These are phyloP conservation scores for Epizoanthus ramosus DNA, from an alignment of 92 coral and sea anemone species.

Conservation along the genomic window DNA sequence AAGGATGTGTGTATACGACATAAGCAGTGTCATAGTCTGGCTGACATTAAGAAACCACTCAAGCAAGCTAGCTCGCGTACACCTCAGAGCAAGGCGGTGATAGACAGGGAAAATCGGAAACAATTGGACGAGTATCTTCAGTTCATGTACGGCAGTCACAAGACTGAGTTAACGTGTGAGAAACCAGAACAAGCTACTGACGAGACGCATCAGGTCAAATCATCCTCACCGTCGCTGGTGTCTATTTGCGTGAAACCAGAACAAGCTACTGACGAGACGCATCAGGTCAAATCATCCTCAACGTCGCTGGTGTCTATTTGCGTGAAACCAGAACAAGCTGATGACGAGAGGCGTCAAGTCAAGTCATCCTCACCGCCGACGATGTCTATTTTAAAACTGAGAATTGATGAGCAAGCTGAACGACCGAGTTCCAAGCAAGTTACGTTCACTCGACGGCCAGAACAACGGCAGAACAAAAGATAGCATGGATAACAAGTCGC, in stretches of 20 bases:
- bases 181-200: neutral
- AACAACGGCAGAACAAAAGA: neutral
- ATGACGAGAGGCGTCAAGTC: neutral
- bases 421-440: neutral
- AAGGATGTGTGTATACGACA: slow-evolving; percentile 68
- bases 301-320: too few relatives aligned
- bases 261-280: neutral
- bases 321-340: neutral
- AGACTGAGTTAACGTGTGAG: slow-evolving; percentile 17
- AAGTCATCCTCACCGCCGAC: slow-evolving; percentile 5
- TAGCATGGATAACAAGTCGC: too few relatives aligned
- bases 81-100: slow-evolving; percentile 41
- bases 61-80: slow-evolving; percentile 23
- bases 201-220: neutral
- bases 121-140: slow-evolving; percentile 50
- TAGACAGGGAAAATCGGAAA: slow-evolving; percentile 36
- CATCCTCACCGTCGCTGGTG: neutral
- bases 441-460: neutral
- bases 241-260: neutral
- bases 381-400: slow-evolving; percentile 14
- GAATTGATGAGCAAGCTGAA: neutral
- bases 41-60: slow-evolving; percentile 34
- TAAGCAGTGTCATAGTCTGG: slow-evolving; percentile 18
- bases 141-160: slow-evolving; percentile 75
- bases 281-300: slow-evolving; percentile 12